Percentiles rank a stretch among this genome's conserved stretches.
phyloP scores from a whole-genome alignment of 2,113 vertebrate genomes.

The Passer domesticus region DNA sequence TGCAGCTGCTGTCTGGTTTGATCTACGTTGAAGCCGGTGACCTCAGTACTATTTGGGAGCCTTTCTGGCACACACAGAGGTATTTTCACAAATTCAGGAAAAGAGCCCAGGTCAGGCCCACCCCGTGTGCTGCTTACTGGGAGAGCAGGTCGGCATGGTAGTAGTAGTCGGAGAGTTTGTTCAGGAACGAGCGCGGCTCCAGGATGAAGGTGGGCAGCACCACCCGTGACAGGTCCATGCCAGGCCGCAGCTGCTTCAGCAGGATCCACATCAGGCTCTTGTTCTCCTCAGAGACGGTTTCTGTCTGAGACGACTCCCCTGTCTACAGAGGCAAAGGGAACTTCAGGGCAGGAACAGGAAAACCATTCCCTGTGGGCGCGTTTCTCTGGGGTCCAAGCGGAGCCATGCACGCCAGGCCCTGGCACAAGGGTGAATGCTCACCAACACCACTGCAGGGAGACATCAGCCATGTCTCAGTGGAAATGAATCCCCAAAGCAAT shows the following conservation, averaged over 20 bases:
- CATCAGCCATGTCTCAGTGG: neutral
- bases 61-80: neutral
- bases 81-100: neutral
- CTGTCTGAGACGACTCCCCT: constrained; percentile 86
- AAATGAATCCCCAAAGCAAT: neutral
- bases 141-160: constrained; percentile 93
- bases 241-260: constrained; percentile 89
- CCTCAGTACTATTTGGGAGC: neutral
- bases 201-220: constrained; percentile 93
- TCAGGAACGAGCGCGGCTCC: constrained; percentile 93
- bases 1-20: neutral
- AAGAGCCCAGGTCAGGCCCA: neutral
- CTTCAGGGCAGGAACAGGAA: neutral
- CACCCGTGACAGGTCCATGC: constrained; percentile 94
- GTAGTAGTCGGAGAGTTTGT: constrained; percentile 94
- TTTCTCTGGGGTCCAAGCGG: neutral
- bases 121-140: constrained; percentile 73
- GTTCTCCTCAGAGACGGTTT: constrained; percentile 92
- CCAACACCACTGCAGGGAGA: neutral
- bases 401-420: neutral
- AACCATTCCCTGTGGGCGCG: neutral
- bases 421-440: neutral
- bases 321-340: constrained; percentile 64
- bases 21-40: neutral
- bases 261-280: constrained; percentile 89